Evolutionary conservation across 2,888 invertebrate species (phyloP).

Genomic region (Spodoptera picta): DNA sequence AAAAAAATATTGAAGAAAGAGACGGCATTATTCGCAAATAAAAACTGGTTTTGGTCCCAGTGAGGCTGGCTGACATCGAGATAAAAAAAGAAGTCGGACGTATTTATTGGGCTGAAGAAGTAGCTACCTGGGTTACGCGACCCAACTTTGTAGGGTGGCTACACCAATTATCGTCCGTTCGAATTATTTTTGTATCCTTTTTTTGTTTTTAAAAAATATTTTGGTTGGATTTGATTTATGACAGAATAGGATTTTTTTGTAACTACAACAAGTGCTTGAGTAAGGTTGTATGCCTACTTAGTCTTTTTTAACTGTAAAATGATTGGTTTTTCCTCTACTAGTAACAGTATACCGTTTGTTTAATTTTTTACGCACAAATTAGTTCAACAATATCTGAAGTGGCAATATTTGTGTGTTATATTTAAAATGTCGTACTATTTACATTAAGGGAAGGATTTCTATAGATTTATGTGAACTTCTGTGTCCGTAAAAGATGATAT

Average conservation of each 20-base stretch:
- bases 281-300: too few species aligned
- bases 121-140: constrained; percentile 75
- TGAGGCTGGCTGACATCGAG: constrained; percentile 53
- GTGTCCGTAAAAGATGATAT: constrained; percentile 10
- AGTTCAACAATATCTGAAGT: constrained; percentile 43
- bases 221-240: neutral
- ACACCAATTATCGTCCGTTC: constrained; percentile 41
- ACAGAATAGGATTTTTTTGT: too few species aligned
- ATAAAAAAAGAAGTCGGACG: constrained; percentile 48
- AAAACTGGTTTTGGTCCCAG: constrained; percentile 68
- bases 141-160: constrained; percentile 50
- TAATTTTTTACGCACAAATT: constrained; percentile 34
- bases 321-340: constrained; percentile 21
- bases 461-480: constrained; percentile 32
- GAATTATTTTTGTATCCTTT: constrained; percentile 23
- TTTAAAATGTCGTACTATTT: constrained; percentile 43
- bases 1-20: constrained; percentile 57
- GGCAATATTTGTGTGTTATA: constrained; percentile 51
- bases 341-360: constrained; percentile 45
- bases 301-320: neutral
- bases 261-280: too few species aligned
- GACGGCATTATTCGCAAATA: constrained; percentile 60
- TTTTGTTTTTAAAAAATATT: constrained; percentile 15
- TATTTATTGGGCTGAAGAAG: constrained; percentile 57
- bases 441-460: constrained; percentile 45